Conservation (phyloP, 1,140 invertebrate genomes). For the Pogonus chalceus region DNA sequence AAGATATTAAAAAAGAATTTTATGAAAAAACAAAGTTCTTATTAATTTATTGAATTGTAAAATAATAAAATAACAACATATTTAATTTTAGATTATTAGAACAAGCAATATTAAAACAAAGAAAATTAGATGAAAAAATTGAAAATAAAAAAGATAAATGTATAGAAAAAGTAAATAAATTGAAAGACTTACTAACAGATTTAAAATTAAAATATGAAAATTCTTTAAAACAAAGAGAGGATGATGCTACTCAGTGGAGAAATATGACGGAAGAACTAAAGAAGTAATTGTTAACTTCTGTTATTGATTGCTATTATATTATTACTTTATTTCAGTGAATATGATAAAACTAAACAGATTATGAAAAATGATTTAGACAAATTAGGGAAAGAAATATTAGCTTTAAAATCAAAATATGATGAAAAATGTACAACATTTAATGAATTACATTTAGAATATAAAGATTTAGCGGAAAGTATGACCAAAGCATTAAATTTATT, state of each 20-base stretch:
- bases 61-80: not conserved
- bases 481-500: not conserved
- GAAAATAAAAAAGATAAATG: not conserved
- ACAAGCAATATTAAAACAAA: not conserved
- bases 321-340: not conserved
- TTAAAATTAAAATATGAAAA: not conserved
- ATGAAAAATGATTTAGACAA: not conserved
- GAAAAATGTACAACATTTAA: not conserved
- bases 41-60: not conserved
- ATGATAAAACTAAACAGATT: not conserved
- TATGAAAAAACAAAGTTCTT: not conserved
- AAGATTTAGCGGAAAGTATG: not conserved
- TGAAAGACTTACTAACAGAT: not conserved
- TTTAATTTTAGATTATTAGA: not conserved
- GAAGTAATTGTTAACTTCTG: not conserved
- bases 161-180: not conserved
- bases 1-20: not conserved
- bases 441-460: not conserved
- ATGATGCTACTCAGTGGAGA: not conserved
- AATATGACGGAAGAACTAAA: not conserved
- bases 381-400: not conserved
- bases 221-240: not conserved
- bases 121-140: not conserved
- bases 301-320: not conserved
- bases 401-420: not conserved